Evolutionary conservation across 1,140 invertebrate genomes (phyloP), one percentile per base, ranked within the genome.

Genomic region (Palaemon carinicauda): DNA sequence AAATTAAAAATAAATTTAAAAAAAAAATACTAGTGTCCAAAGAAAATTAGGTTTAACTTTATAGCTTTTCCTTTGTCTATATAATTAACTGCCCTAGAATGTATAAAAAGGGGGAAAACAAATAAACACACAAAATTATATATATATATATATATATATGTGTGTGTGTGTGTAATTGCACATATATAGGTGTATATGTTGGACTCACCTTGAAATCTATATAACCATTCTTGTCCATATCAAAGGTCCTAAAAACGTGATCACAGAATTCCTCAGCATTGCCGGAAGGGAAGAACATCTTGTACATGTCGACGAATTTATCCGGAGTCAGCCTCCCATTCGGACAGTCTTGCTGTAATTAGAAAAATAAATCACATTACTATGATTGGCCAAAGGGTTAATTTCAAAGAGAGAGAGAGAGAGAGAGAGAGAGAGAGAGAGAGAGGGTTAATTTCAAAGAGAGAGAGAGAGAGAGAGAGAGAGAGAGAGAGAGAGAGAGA

Each of bases 261-360:
- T 99, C 97, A 92, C 98, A 99, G 93, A 99, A 99, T 92, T 98
- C 97, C 91, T 99, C 97, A 27, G 98, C 98, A 91, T 99, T 98
- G 80, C 98, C 98, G 90, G 96, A 97, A 15, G 98, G 98, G 93
- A 99, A 99, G 93, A 99, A 98, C 96, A 97, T 97, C 94, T 98
- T 98, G 93, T 99, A 99, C 95, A 99, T 99, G 93, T 99, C 98
- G 90, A 99, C 97, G 92, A 99, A 99, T 93, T 99, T 99, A 80
- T 97, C 96, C 78, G 98, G 97, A 65, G 98, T 99, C 90, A 99
- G 93, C 91, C 97, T 94, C 86, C 98, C 98, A 92, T 98, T 98
- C 19, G 98, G 98, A 93, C 98, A 99, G 93, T 99, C 98, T 97
- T 98, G 97, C 98, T 99, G 95, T 88, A 96, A 95, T 90, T 65